Conservation (phyloP, 2,888 invertebrate genomes). For the Leptarthrus brevirostris region DNA sequence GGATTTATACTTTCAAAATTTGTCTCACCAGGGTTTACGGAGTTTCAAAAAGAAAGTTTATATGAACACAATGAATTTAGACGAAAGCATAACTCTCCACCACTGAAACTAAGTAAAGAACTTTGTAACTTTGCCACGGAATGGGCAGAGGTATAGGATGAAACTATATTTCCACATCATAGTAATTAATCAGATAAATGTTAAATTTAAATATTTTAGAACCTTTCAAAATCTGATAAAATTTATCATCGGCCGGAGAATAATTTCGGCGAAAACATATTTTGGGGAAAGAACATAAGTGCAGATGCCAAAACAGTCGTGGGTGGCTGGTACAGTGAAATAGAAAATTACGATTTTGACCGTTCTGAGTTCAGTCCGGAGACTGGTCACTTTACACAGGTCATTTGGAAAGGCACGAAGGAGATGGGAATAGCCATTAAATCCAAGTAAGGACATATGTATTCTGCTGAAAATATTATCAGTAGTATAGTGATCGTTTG, state of each 20-base stretch:
- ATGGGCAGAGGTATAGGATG: slow-evolving; percentile 70
- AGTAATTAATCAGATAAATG: background rate
- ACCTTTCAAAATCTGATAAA: slow-evolving; percentile 64
- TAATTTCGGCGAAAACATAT: slow-evolving; percentile 73
- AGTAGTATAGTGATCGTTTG: too few relatives aligned
- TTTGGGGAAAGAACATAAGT: slow-evolving; percentile 79
- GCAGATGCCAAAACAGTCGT: slow-evolving; percentile 78
- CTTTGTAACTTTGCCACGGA: slow-evolving; percentile 76
- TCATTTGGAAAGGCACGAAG: slow-evolving; percentile 81
- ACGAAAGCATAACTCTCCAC: slow-evolving; percentile 74
- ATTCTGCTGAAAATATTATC: too few relatives aligned
- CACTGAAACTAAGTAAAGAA: slow-evolving; percentile 74
- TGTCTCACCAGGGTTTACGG: background rate
- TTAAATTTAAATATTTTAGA: slow-evolving; percentile 66
- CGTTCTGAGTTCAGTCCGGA: slow-evolving; percentile 73
- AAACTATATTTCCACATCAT: too few relatives aligned
- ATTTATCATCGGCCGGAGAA: slow-evolving; percentile 81
- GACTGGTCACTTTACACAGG: slow-evolving; percentile 83
- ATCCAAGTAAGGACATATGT: slow-evolving; percentile 63
- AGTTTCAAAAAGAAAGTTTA: slow-evolving; percentile 76
- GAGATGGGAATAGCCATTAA: slow-evolving; percentile 82
- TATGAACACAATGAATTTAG: slow-evolving; percentile 79
- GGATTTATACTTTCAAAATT: background rate
- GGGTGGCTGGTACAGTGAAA: slow-evolving; percentile 81
- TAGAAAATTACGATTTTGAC: slow-evolving; percentile 74